Evolutionary conservation across 2,888 invertebrate species (phyloP).

Genomic region (Sphaerophoria taeniata): DNA sequence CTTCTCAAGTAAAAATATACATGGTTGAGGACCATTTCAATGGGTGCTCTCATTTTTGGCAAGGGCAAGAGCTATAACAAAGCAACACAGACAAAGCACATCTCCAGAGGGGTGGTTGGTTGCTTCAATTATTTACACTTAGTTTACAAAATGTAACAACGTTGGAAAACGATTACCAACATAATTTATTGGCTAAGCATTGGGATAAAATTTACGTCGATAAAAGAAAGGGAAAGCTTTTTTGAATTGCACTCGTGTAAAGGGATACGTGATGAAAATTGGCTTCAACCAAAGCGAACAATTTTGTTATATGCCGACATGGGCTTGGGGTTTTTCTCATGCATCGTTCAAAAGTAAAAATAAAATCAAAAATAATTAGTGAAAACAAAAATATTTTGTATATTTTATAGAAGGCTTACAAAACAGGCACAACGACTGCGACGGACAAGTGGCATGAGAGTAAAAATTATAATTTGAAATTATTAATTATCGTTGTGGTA

Average conservation of each 20-base stretch:
- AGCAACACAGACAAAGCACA: not conserved
- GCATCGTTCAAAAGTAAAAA: constrained; percentile 15
- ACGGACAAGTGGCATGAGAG: too few species aligned
- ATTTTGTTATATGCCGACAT: constrained; percentile 24
- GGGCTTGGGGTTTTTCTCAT: constrained; percentile 32
- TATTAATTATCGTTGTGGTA: too few species aligned
- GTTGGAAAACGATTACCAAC: constrained; percentile 62
- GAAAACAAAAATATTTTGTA: too few species aligned
- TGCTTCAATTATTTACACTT: constrained; percentile 74
- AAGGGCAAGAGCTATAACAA: constrained; percentile 52
- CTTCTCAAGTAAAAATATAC: constrained; percentile 42
- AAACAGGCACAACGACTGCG: too few species aligned
- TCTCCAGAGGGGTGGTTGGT: constrained; percentile 49
- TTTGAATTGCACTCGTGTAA: constrained; percentile 65
- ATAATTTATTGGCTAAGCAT: constrained; percentile 64
- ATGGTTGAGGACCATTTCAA: constrained; percentile 28
- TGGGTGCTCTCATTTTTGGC: constrained; percentile 66
- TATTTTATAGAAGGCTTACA: too few species aligned
- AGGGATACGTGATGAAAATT: constrained; percentile 45
- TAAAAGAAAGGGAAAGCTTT: constrained; percentile 51
- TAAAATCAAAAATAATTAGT: too few species aligned
- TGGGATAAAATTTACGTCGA: constrained; percentile 20
- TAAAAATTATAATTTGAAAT: too few species aligned
- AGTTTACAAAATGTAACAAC: constrained; percentile 64
- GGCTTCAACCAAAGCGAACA: constrained; percentile 67